Percentiles rank a stretch among this genome's conserved stretches.
Conservation (phyloP, 2,113 vertebrate genomes). For the Chauna torquata region DNA sequence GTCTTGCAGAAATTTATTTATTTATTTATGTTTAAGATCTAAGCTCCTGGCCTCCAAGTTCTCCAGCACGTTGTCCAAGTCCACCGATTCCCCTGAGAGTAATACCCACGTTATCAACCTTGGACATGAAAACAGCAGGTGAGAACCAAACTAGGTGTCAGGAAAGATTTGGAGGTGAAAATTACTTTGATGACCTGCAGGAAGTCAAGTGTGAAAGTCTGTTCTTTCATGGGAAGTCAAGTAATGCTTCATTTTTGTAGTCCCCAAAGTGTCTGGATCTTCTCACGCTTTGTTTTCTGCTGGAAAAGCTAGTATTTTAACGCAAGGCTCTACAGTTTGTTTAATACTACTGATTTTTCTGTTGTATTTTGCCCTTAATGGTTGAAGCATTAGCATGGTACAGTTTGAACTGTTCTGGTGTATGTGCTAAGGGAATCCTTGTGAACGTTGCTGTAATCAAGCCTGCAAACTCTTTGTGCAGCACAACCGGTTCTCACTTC, state of each 20-base stretch:
- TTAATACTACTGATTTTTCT: neutral
- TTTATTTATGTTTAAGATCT: constrained; percentile 79
- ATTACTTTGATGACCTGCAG: neutral
- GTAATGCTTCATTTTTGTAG: neutral
- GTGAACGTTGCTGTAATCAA: neutral
- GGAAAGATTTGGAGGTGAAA: rapidly evolving
- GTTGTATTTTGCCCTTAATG: neutral
- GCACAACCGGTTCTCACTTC: neutral
- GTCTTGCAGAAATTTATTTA: constrained; percentile 30
- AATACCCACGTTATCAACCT: constrained; percentile 90
- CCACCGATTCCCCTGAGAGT: constrained; percentile 87
- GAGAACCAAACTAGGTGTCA: neutral
- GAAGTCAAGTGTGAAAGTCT: neutral
- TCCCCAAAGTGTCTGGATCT: neutral
- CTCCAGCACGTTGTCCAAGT: constrained; percentile 82
- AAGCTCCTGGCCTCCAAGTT: constrained; percentile 85
- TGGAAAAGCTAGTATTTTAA: neutral
- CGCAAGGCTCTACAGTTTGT: neutral
- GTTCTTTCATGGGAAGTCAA: neutral
- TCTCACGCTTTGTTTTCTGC: neutral
- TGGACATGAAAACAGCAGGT: constrained; percentile 96
- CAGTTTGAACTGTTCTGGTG: neutral
- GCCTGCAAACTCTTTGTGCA: neutral
- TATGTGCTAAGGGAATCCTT: neutral
- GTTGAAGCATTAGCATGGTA: neutral